Base-by-base conservation (phyloP, 2,888 invertebrate species). In the Andrena flavipes region DNA sequence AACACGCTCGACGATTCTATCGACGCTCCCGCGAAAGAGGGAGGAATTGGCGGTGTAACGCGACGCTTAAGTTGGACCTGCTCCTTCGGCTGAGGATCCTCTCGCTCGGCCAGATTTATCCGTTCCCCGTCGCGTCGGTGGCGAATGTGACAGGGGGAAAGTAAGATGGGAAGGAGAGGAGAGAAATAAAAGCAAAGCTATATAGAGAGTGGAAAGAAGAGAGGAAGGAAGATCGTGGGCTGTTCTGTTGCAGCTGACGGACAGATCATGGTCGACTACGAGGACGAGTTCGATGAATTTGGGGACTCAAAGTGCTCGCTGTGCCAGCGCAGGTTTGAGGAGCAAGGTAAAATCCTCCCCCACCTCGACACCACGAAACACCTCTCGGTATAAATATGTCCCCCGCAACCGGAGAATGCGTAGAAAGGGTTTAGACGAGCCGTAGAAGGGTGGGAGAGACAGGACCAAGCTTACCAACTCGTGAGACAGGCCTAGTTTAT, bases 311-410 rank as follows among this genome's bases (percentile, higher is more conserved):
- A 95, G 95, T 96, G 96, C 95, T 96, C 96, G 94, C 96, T 96
- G 95, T 96, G 96, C 95, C 96, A 96, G 95, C 96, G 96, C 95
- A 96, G 96, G 94, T 96, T 96, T 96, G 96, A 96, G 95, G 96
- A 96, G 95, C 96, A 96, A 96, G 96, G 96, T 96, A 96, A 95
- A 94, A 94, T 85, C 87, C 85, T 82, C 83, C 84, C 79, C 20
- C 56, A 10, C 49, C 23, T 23, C 54, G 54, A 54, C 20, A 79
- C 49, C 64, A 51, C 59, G 64, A 70, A 76, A 42, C 42, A 42
- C 16, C 42, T 42, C 42, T 16, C 42, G 42, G 4, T 42, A 42
- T 42, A 42, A 42, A 42, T 1, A 42, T 42, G 13, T 26, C 10
- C 23, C 56, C 23, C 23, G 20, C 54, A 56, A 20, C 23, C 54